These are phyloP conservation scores for Meta bourneti DNA, from an alignment of 2,888 invertebrate species.

Conservation along the genomic window DNA sequence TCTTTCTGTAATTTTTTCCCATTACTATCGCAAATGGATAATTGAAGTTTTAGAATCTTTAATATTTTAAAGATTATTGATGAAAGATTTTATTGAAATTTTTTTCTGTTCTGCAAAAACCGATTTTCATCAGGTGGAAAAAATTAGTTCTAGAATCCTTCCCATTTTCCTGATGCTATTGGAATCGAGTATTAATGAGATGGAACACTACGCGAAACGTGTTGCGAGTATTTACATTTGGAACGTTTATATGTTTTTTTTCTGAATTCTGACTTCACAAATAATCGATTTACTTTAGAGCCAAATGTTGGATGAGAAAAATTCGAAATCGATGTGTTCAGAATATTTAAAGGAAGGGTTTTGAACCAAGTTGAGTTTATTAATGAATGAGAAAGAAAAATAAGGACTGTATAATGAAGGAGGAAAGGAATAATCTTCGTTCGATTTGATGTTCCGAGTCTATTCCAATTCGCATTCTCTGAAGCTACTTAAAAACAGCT, in stretches of 20 bases:
- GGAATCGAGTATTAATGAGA: slow-evolving; percentile 59
- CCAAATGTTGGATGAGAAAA: neutral
- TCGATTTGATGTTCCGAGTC: too few species aligned
- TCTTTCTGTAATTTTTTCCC: too few species aligned
- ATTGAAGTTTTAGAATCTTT: slow-evolving; percentile 19
- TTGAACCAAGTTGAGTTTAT: neutral
- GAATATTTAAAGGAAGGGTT: neutral
- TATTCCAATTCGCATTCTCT: too few species aligned
- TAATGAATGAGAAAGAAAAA: too few species aligned
- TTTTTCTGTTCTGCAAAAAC: neutral
- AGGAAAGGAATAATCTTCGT: too few species aligned
- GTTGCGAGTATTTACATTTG: slow-evolving; percentile 45
- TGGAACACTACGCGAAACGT: slow-evolving; percentile 2
- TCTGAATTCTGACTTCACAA: neutral
- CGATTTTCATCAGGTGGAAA: too few species aligned
- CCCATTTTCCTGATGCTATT: neutral
- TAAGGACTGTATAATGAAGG: too few species aligned
- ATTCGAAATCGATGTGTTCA: neutral
- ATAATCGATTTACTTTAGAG: slow-evolving; percentile 20
- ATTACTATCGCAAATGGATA: neutral
- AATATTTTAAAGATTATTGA: neutral
- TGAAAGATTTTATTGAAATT: too few species aligned
- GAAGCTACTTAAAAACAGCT: too few species aligned
- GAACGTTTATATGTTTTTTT: neutral
- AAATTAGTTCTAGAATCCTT: too few species aligned